These are phyloP conservation scores for Drosophila novamexicana DNA, from an alignment of 1,140 invertebrate species.

Conservation along the genomic window DNA sequence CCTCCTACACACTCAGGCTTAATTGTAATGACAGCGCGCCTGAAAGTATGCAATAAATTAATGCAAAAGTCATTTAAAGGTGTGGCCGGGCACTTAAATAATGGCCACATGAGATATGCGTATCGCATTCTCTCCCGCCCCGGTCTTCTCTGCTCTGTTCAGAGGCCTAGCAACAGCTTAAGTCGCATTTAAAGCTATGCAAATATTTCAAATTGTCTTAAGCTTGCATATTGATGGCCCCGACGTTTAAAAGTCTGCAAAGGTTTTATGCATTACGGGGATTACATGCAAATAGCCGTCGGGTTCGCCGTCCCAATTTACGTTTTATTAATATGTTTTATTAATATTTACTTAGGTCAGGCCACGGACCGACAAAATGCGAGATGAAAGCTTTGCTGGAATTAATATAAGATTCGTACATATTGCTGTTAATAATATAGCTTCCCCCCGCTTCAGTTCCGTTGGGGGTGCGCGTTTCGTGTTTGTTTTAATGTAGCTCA, in stretches of 20 bases:
- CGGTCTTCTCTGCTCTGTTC: not conserved
- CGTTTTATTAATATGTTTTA: slow-evolving; percentile 83
- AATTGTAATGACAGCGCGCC: slow-evolving; percentile 79
- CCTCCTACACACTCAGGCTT: slow-evolving; percentile 44
- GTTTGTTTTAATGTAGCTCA: slow-evolving; percentile 76
- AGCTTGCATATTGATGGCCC: slow-evolving; percentile 29
- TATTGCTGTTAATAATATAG: slow-evolving; percentile 38
- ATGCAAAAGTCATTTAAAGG: slow-evolving; percentile 57
- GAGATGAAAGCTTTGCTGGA: slow-evolving; percentile 74
- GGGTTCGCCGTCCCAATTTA: slow-evolving; percentile 52
- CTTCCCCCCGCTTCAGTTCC: not conserved
- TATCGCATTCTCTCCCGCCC: not conserved
- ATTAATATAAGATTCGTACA: slow-evolving; percentile 36
- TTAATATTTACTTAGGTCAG: slow-evolving; percentile 84
- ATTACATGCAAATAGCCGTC: slow-evolving; percentile 77
- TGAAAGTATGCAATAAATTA: slow-evolving; percentile 78
- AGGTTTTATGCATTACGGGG: slow-evolving; percentile 67
- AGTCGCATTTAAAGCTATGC: slow-evolving; percentile 49
- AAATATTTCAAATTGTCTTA: slow-evolving; percentile 68
- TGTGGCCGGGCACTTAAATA: slow-evolving; percentile 47
- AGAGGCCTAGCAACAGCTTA: slow-evolving; percentile 18
- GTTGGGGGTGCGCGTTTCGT: slow-evolving; percentile 16
- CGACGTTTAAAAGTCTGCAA: slow-evolving; percentile 29
- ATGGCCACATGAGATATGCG: slow-evolving; percentile 47
- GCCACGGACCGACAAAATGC: slow-evolving; percentile 1